Conservation (phyloP, 2,797 vertebrate genomes). For the Catamblyrhynchus diadema region DNA sequence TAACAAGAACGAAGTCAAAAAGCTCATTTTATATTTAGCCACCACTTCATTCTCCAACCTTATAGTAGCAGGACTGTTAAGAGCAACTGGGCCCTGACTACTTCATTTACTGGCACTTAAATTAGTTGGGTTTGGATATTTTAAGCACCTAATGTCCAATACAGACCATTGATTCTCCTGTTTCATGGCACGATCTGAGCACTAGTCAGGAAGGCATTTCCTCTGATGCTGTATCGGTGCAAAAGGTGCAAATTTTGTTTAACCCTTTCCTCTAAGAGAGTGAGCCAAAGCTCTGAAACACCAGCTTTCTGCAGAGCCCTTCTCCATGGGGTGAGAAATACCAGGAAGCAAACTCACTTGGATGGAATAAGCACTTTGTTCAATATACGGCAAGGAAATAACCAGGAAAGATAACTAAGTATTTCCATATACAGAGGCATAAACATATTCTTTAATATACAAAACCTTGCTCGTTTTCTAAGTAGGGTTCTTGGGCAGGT, state of each 20-base stretch:
- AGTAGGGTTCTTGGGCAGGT: not conserved
- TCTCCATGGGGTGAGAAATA: not conserved
- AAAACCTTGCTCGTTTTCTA: not conserved
- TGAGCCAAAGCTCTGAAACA: fast-evolving
- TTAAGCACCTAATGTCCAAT: not conserved
- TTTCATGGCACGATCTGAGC: not conserved
- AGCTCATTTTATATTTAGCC: not conserved
- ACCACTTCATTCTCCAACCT: not conserved
- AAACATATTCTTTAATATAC: not conserved
- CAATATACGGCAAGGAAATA: not conserved
- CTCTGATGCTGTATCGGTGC: not conserved
- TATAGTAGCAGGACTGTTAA: not conserved
- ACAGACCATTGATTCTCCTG: not conserved
- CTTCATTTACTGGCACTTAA: not conserved
- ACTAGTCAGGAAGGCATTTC: not conserved
- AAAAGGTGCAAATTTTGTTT: not conserved
- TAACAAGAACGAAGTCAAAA: not conserved
- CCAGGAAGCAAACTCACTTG: not conserved
- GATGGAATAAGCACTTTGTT: not conserved
- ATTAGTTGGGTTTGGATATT: not conserved
- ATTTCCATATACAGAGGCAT: not conserved
- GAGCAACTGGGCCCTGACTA: not conserved
- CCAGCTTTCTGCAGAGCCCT: not conserved
- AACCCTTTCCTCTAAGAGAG: not conserved
- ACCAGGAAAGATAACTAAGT: not conserved